phyloP scores from a whole-genome alignment of 2,888 invertebrate genomes.

The Eupithecia centaureata region DNA sequence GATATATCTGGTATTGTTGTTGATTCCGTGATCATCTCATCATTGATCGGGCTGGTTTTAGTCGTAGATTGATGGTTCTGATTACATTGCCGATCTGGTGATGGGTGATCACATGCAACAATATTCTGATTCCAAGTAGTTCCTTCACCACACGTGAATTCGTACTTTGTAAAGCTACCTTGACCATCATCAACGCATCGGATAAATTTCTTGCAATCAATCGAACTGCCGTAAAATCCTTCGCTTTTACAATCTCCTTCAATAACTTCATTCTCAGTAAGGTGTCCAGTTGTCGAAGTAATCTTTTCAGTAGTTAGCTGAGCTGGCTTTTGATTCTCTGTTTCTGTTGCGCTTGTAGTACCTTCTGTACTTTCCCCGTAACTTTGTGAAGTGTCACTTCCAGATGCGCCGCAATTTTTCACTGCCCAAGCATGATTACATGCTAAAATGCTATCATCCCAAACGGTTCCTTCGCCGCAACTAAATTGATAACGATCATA shows the following conservation, averaged over 20 bases:
- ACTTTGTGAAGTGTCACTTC: constrained; percentile 34
- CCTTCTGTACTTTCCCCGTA: constrained; percentile 38
- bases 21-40: constrained; percentile 33
- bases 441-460: constrained; percentile 81
- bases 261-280: constrained; percentile 23
- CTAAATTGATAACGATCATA: constrained; percentile 79
- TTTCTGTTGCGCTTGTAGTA: constrained; percentile 36
- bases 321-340: constrained; percentile 22
- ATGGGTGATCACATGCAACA: constrained; percentile 81
- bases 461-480: constrained; percentile 84
- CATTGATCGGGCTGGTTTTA: constrained; percentile 30
- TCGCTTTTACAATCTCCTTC: constrained; percentile 33
- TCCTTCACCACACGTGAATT: constrained; percentile 84
- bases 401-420: constrained; percentile 43
- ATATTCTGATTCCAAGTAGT: constrained; percentile 84
- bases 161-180: constrained; percentile 77
- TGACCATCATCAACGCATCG: constrained; percentile 84
- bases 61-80: constrained; percentile 25
- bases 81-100: constrained; percentile 28
- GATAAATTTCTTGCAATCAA: constrained; percentile 87
- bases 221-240: constrained; percentile 84
- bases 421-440: constrained; percentile 81
- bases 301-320: constrained; percentile 32
- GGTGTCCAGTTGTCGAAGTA: constrained; percentile 23
- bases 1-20: constrained; percentile 21